Percentiles rank a stretch among this genome's conserved stretches.
phyloP scores from a whole-genome alignment of 2,797 vertebrate genomes.

The Amphiprion clarkii region DNA sequence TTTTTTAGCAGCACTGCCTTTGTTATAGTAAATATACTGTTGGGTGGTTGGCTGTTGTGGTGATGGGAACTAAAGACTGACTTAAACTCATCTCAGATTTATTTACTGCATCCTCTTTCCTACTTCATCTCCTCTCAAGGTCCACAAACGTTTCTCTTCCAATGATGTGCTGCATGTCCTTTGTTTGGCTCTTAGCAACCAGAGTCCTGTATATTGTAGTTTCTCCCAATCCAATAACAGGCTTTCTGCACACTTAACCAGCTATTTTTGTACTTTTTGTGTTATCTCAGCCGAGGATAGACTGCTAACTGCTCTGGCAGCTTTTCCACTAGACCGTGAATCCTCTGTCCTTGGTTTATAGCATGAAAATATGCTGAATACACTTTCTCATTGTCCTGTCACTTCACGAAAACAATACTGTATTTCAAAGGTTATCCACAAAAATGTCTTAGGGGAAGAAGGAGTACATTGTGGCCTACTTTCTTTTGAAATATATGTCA shows the following conservation, averaged over 20 bases:
- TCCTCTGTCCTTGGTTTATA: conserved; percentile 1
- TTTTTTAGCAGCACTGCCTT: no score
- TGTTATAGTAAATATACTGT: no score
- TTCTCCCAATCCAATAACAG: neutral
- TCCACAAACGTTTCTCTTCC: neutral
- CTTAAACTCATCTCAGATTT: neutral
- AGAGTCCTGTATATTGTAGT: neutral
- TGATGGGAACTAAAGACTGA: neutral
- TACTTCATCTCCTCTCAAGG: neutral
- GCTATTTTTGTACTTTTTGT: conserved; percentile 6
- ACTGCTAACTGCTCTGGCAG: neutral
- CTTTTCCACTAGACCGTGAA: conserved; percentile 4
- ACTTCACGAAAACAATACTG: conserved; percentile 9
- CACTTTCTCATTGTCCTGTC: conserved; percentile 39
- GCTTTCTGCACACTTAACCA: neutral
- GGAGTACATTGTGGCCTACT: neutral
- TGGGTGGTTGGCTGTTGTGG: no score
- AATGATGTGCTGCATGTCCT: neutral
- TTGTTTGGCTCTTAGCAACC: neutral
- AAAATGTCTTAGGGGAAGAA: conserved; percentile 14
- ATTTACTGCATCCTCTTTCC: neutral
- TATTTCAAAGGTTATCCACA: conserved; percentile 10
- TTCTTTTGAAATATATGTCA: conserved; percentile 1
- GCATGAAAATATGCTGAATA: conserved; percentile 5
- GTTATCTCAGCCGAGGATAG: neutral